phyloP scores from a whole-genome alignment of 2,888 invertebrate species.

The Oscheius sp. region DNA sequence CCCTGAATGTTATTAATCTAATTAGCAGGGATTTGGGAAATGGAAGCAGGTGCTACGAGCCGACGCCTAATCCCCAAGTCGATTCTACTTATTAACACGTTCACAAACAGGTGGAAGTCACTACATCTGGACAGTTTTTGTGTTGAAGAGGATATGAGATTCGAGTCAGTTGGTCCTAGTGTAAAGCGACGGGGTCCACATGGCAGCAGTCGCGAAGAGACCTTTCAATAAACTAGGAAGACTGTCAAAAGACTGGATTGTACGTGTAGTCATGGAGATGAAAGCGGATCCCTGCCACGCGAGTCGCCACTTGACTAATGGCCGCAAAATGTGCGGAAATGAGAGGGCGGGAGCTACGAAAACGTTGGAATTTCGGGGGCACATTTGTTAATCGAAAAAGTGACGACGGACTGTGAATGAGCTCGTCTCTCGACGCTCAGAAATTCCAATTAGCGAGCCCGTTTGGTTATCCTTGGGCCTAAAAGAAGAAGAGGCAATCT shows the following conservation, averaged over 20 bases:
- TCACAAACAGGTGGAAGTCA: background rate
- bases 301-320: conserved; percentile 34
- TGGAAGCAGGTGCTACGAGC: conserved; percentile 16
- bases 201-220: conserved; percentile 16
- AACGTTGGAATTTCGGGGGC: no score
- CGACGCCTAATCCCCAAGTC: conserved; percentile 9
- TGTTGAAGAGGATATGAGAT: conserved; percentile 27
- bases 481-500: conserved; percentile 15
- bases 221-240: background rate
- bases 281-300: conserved; percentile 30
- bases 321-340: conserved; percentile 28
- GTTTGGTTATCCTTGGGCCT: conserved; percentile 1
- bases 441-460: conserved; percentile 30
- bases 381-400: conserved; percentile 15
- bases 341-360: conserved; percentile 6
- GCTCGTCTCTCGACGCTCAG: conserved; percentile 18
- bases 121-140: conserved; percentile 1
- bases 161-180: conserved; percentile 28
- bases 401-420: conserved; percentile 28
- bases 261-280: conserved; percentile 20
- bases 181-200: conserved; percentile 24
- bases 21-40: conserved; percentile 11
- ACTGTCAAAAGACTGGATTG: background rate
- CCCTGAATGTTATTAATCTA: background rate
- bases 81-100: background rate